Conservation (phyloP, 2,113 vertebrate species). For the Neopipo cinnamomea region DNA sequence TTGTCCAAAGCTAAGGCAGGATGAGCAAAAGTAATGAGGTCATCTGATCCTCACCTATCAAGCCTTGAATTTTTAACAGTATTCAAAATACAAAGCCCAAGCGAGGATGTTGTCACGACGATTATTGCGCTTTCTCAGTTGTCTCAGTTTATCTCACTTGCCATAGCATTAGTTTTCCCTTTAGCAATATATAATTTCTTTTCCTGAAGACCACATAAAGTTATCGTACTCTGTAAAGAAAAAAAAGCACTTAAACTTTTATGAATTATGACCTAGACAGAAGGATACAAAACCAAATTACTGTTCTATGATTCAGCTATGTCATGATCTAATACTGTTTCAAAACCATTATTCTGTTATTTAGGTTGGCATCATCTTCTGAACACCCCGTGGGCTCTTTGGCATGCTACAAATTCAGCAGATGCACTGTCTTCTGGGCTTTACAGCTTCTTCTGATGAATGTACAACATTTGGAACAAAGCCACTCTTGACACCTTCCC, state of each 20-base stretch:
- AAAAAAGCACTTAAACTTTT: conserved; percentile 28
- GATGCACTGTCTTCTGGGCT: conserved; percentile 74
- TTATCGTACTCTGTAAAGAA: not conserved
- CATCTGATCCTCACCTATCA: not conserved
- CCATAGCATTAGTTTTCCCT: not conserved
- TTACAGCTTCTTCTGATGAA: conserved; percentile 81
- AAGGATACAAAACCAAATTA: conserved; percentile 24
- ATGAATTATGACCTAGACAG: conserved; percentile 33
- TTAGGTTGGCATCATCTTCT: conserved; percentile 41
- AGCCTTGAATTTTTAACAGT: conserved; percentile 27
- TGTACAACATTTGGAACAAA: conserved; percentile 82
- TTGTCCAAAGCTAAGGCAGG: conserved; percentile 24
- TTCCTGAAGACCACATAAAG: conserved; percentile 2
- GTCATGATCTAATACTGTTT: conserved; percentile 31
- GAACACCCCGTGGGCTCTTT: conserved; percentile 51
- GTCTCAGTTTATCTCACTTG: no score
- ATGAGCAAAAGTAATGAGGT: conserved; percentile 19
- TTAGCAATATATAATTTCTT: not conserved
- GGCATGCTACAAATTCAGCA: conserved; percentile 70
- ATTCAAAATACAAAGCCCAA: conserved; percentile 28
- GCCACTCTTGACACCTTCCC: conserved; percentile 84
- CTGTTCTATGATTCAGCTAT: not conserved
- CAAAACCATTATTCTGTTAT: conserved; percentile 13
- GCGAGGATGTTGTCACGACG: not conserved
- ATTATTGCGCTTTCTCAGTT: conserved; percentile 38